These are phyloP conservation scores for Varanus komodoensis DNA, from an alignment of 2,113 vertebrate species.

Conservation along the genomic window DNA sequence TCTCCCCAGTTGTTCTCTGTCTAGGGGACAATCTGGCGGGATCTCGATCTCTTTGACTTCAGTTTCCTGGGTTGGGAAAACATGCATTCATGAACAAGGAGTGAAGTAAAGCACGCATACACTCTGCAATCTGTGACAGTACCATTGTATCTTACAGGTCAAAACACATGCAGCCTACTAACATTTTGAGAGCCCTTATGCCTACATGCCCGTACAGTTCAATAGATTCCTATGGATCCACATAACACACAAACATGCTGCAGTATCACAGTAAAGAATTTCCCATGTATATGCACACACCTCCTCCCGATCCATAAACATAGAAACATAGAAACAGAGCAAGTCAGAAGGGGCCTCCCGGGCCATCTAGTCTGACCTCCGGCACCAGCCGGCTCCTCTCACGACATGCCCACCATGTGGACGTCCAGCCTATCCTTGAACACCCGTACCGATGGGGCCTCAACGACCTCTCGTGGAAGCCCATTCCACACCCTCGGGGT, in stretches of 20 bases:
- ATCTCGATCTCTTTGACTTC: conserved; percentile 62
- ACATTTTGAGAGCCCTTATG: neutral
- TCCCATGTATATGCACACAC: too few species aligned
- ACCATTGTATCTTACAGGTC: neutral
- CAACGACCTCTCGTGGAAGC: too few species aligned
- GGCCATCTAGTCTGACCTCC: too few species aligned
- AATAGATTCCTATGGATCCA: neutral
- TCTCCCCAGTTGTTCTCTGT: conserved; percentile 91
- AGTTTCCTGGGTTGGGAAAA: conserved; percentile 56
- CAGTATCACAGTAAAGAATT: too few species aligned
- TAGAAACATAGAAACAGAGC: too few species aligned
- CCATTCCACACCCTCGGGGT: too few species aligned
- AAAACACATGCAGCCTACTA: neutral
- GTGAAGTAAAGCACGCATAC: neutral
- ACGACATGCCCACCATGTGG: too few species aligned
- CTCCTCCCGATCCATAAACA: neutral
- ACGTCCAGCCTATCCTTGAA: too few species aligned
- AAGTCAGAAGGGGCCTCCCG: too few species aligned
- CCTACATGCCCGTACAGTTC: neutral
- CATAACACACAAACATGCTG: too few species aligned
- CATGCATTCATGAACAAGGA: rapidly evolving
- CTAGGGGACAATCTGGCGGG: conserved; percentile 86
- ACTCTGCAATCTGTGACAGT: neutral
- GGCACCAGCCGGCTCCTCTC: too few species aligned
- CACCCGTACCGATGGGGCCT: too few species aligned